These are phyloP conservation scores for Andricus quercusramuli DNA, from an alignment of 2,888 invertebrate species.

Conservation along the genomic window DNA sequence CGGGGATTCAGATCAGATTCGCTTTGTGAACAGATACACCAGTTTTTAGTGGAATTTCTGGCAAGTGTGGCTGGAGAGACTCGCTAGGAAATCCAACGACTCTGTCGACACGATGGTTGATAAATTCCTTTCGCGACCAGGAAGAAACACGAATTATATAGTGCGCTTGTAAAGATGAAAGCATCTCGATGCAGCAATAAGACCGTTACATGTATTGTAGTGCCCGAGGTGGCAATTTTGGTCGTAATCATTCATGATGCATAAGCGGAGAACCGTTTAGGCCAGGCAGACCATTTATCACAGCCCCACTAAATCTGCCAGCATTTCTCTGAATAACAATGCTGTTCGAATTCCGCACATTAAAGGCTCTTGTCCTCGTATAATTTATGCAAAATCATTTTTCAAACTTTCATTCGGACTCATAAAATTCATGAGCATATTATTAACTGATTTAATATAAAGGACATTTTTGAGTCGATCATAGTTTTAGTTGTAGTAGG, in stretches of 20 bases:
- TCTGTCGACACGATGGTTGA: conserved; percentile 31
- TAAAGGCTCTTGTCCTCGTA: conserved; percentile 4
- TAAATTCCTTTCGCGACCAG: conserved; percentile 27
- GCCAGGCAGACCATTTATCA: conserved; percentile 37
- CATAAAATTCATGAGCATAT: background rate
- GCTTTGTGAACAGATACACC: background rate
- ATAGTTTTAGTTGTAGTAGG: background rate
- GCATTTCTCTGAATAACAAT: conserved; percentile 27
- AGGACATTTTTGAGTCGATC: background rate
- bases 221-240: conserved; percentile 39
- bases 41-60: conserved; percentile 27
- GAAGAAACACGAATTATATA: background rate
- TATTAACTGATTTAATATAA: background rate
- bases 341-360: conserved; percentile 33
- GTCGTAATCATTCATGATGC: conserved; percentile 40
- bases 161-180: conserved; percentile 9
- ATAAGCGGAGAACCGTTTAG: conserved; percentile 41
- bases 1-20: background rate
- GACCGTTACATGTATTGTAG: conserved; percentile 17
- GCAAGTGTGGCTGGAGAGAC: conserved; percentile 19
- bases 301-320: conserved; percentile 41
- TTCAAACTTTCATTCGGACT: background rate
- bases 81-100: conserved; percentile 1
- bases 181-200: conserved; percentile 36
- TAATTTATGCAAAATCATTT: conserved; percentile 33